phyloP scores from a whole-genome alignment of 1,140 invertebrate genomes.

The Macrostomum lignano region DNA sequence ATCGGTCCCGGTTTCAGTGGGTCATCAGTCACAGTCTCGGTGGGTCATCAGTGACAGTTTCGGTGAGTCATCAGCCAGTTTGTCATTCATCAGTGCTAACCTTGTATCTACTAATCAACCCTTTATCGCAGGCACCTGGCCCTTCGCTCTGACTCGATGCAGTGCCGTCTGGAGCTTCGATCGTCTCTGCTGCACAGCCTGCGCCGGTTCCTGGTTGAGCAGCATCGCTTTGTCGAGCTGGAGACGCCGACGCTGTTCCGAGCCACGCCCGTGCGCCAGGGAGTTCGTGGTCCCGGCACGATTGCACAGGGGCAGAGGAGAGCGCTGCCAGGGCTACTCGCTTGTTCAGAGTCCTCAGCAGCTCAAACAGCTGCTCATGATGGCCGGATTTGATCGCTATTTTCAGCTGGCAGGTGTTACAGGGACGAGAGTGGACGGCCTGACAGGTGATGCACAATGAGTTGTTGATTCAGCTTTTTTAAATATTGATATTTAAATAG shows the following conservation, averaged over 20 bases:
- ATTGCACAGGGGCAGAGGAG: too few relatives aligned
- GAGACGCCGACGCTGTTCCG: conserved; percentile 75
- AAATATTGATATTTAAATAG: too few relatives aligned
- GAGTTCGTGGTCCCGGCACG: conserved; percentile 74
- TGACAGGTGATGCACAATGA: too few relatives aligned
- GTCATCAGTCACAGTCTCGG: too few relatives aligned
- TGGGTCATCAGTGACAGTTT: too few relatives aligned
- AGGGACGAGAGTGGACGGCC: conserved; percentile 58
- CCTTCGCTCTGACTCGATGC: conserved; percentile 47
- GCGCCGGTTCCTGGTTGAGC: conserved; percentile 46
- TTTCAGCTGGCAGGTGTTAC: conserved; percentile 73
- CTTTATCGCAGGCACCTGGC: conserved; percentile 54
- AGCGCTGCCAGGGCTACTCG: conserved; percentile 51
- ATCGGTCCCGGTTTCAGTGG: too few relatives aligned
- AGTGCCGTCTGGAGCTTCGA: conserved; percentile 47
- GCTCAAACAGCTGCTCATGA: conserved; percentile 91
- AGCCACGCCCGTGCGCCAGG: conserved; percentile 67
- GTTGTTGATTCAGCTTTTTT: too few relatives aligned
- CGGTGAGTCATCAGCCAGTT: too few relatives aligned
- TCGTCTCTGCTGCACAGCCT: conserved; percentile 47
- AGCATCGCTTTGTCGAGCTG: conserved; percentile 59
- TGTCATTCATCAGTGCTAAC: too few relatives aligned
- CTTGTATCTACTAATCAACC: too few relatives aligned
- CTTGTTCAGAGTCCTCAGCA: conserved; percentile 74
- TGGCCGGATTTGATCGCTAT: conserved; percentile 60